A percentile compares a stretch with the other conserved stretches of the same genome.
These are phyloP conservation scores for Pegea sp. DNA, from an alignment of 23 tunicate species.

Conservation along the genomic window DNA sequence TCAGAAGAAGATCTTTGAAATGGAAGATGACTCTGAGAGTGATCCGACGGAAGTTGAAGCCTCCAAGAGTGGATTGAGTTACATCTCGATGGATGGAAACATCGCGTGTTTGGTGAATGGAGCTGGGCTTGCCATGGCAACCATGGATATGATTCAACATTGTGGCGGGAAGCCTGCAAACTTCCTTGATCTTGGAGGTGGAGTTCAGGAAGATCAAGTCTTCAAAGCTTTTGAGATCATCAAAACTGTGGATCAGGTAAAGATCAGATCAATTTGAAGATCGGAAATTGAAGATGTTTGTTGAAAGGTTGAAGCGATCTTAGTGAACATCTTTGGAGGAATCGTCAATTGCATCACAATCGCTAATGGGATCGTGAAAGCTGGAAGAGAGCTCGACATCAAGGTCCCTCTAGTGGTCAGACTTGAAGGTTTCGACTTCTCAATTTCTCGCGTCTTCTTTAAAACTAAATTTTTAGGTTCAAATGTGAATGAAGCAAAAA, in stretches of 20 bases:
- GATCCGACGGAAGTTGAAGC: slow-evolving; percentile 93
- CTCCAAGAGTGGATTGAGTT: slow-evolving; percentile 43
- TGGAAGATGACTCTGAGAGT: slow-evolving; percentile 72
- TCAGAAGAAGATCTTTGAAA: slow-evolving; percentile 59
- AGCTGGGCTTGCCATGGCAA: slow-evolving; percentile 98
- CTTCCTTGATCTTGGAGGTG: slow-evolving; percentile 94
- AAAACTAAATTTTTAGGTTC: slow-evolving; percentile 28
- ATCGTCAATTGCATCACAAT: slow-evolving; percentile 89
- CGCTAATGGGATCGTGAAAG: slow-evolving; percentile 83
- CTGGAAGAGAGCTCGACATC: slow-evolving; percentile 52
- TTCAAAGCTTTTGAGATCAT: slow-evolving; percentile 84
- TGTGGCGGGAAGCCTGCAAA: slow-evolving; percentile 87
- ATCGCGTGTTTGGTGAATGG: slow-evolving; percentile 95
- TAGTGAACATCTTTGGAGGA: slow-evolving; percentile 95
- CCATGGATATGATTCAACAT: slow-evolving; percentile 92
- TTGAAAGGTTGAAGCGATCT: slow-evolving; percentile 47
- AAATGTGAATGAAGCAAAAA: slow-evolving; percentile 57
- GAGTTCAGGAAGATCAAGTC: slow-evolving; percentile 87
- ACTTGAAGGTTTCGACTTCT: slow-evolving; percentile 94
- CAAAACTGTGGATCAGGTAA: slow-evolving; percentile 42
- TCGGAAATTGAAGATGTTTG: not conserved
- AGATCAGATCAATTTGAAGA: no score
- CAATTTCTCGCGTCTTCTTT: no score
- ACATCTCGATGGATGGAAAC: slow-evolving; percentile 94
- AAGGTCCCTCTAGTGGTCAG: slow-evolving; percentile 78